phyloP scores from a whole-genome alignment of 2,113 vertebrate species.

The Haliaeetus leucogaster region DNA sequence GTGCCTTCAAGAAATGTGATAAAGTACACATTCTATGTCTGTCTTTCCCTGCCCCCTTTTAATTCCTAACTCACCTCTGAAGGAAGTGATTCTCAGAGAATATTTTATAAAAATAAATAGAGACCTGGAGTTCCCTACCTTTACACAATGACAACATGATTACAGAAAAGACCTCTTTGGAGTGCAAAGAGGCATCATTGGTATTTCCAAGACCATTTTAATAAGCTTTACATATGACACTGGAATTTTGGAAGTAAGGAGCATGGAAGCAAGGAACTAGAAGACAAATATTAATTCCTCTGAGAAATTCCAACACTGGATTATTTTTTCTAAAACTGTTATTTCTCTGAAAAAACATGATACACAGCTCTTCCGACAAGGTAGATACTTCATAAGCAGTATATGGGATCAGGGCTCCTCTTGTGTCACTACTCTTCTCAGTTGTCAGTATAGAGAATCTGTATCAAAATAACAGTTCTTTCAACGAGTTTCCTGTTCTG shows the following conservation, averaged over 20 bases:
- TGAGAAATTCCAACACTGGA: background rate
- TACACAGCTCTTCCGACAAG: background rate
- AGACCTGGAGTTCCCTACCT: background rate
- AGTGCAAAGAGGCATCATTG: background rate
- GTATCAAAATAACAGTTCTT: background rate
- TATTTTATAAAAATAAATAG: background rate
- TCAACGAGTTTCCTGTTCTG: background rate
- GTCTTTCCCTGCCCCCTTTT: background rate
- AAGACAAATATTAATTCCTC: background rate
- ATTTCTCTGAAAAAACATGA: background rate
- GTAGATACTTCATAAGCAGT: background rate
- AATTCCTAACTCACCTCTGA: background rate
- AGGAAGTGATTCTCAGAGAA: background rate
- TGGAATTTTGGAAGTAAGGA: background rate
- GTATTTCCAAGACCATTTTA: background rate
- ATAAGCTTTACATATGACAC: background rate
- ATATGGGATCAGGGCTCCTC: background rate
- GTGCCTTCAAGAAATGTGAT: background rate
- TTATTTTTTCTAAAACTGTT: background rate
- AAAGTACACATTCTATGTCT: background rate
- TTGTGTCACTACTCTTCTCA: background rate
- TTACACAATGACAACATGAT: background rate
- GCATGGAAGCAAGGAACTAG: background rate
- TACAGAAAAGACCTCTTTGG: background rate
- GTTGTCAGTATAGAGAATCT: background rate